A percentile compares a stretch with the other conserved stretches of the same genome.
These are phyloP conservation scores for Larimichthys polyactis DNA, from an alignment of 2,113 vertebrate genomes.

Conservation along the genomic window DNA sequence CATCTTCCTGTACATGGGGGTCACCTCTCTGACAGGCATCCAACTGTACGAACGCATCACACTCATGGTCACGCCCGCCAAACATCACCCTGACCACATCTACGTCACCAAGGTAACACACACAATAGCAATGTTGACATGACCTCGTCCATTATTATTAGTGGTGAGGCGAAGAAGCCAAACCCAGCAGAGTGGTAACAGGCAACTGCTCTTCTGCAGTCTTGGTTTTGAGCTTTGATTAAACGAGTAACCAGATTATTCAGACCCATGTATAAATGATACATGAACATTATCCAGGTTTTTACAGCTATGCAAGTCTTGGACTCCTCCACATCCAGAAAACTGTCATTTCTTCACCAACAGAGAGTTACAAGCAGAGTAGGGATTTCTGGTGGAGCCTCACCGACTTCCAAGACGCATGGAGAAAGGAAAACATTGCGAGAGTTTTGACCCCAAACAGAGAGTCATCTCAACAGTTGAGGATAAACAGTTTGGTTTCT, in stretches of 20 bases:
- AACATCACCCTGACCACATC: slow-evolving; percentile 96
- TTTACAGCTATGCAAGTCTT: not conserved
- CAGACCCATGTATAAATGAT: not conserved
- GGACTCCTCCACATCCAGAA: not conserved
- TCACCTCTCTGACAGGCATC: slow-evolving; percentile 96
- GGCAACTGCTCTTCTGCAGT: not conserved
- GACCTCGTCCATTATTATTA: slow-evolving; percentile 17
- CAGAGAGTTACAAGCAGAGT: not conserved
- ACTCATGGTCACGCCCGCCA: slow-evolving; percentile 96
- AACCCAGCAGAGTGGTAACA: slow-evolving; percentile 17
- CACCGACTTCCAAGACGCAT: not conserved
- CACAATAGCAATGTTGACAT: not conserved
- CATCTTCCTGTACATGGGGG: slow-evolving; percentile 99
- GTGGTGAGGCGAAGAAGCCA: slow-evolving; percentile 27
- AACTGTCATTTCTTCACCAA: not conserved
- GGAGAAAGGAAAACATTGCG: not conserved
- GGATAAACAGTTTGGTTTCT: not conserved
- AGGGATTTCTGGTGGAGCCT: not conserved
- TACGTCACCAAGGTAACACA: slow-evolving; percentile 94
- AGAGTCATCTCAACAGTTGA: not conserved
- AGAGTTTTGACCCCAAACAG: slow-evolving; percentile 5
- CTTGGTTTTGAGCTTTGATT: not conserved
- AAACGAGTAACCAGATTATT: not conserved
- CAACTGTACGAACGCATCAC: slow-evolving; percentile 96
- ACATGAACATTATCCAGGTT: not conserved